Percentiles rank a stretch among this genome's conserved stretches.
phyloP scores from a whole-genome alignment of 1,140 invertebrate species.

The Propsilocerus akamusi region DNA sequence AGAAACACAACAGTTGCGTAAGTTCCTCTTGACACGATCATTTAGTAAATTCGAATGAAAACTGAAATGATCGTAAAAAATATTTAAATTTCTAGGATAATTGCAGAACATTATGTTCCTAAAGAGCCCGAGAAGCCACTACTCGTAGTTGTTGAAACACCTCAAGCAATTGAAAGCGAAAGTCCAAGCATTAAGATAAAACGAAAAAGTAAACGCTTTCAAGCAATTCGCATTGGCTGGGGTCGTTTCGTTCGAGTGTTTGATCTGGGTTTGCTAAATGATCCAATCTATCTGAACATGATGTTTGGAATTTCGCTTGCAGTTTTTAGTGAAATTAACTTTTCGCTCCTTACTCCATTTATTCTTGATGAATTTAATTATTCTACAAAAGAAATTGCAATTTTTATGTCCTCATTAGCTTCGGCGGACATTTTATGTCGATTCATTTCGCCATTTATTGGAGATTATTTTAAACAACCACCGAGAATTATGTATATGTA shows the following conservation, averaged over 20 bases:
- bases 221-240: background rate
- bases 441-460: constrained; percentile 37
- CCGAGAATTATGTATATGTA: constrained; percentile 39
- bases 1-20: background rate
- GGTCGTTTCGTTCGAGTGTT: constrained; percentile 24
- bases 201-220: constrained; percentile 8
- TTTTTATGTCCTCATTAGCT: constrained; percentile 35
- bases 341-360: constrained; percentile 41
- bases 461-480: constrained; percentile 33
- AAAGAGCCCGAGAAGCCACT: constrained; percentile 9
- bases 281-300: constrained; percentile 38
- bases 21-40: too few species aligned
- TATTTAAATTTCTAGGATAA: background rate
- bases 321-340: constrained; percentile 46
- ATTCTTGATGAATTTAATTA: constrained; percentile 39
- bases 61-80: background rate
- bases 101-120: background rate
- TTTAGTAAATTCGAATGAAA: too few species aligned
- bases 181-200: constrained; percentile 3
- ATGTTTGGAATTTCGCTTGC: constrained; percentile 45
- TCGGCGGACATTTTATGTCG: constrained; percentile 35
- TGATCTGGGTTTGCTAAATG: constrained; percentile 32
- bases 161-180: constrained; percentile 7
- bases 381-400: constrained; percentile 31
- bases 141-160: constrained; percentile 1